Evolutionary conservation across 2,797 vertebrate genomes (phyloP), one percentile per base, ranked within the genome.

Genomic region (Notolabrus celidotus): DNA sequence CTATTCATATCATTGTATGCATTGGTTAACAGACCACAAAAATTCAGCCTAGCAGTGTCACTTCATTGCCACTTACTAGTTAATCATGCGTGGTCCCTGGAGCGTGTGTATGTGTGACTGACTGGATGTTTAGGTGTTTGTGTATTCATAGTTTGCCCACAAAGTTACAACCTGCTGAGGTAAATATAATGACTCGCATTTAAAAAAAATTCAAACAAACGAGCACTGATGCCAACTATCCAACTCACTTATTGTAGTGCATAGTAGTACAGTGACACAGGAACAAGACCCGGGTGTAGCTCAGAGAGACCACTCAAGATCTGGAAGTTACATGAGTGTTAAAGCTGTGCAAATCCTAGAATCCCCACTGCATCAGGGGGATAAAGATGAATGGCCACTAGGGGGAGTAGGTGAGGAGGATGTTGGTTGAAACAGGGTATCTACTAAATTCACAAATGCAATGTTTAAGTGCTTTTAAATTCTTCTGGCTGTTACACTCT

Each of bases 51-150:
- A 63, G 77, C 84, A 71, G 55, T 72, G 60, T 86, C 76, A 79
- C 81, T 73, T 85, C 74, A 75, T 79, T 65, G 54, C 66, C 64
- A 39, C 43, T 83, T 64, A 76, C 67, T 23, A 62, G 29, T 64
- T 67, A 33, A 67, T 65, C 76, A 65, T 60, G 63, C 20, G 81
- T 89, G 88, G 91, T 89, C 91, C 89, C 83, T 87, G 82, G 64
- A 83, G 81, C 45, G 46, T 86, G 72, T 85, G 77, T 80, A 14
- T 62, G 67, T 83, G 79, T 75, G 84, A 70, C 60, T 66, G 83
- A 85, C 45, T 27, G 71, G 52, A 70, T 72, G 60, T 74, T 67
- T 39, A 55, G 17, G 64, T 67, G 67, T 71, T 74, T 84, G 74
- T 86, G 62, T 64, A 55, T 80, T 85, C 31, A 66, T 67, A 64